Evolutionary conservation across 2,797 vertebrate species (phyloP).

Genomic region (Thunnus albacares): DNA sequence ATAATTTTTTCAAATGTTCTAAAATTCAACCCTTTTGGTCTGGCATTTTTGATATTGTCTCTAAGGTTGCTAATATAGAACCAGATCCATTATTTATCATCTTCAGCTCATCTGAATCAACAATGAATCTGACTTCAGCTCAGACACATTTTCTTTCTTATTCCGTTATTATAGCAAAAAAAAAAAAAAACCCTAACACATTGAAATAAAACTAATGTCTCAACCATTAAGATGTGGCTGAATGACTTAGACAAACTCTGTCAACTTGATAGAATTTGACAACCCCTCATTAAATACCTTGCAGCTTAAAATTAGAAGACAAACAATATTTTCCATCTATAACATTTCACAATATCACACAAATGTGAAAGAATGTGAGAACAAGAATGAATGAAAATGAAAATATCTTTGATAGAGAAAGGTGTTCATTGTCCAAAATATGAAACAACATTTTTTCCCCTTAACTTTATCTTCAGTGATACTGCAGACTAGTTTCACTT

Average conservation of each 20-base stretch:
- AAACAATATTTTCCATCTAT: not conserved
- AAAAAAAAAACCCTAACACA: not conserved
- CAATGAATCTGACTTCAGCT: not conserved
- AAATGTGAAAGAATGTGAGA: not conserved
- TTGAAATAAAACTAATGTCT: not conserved
- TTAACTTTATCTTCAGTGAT: not conserved
- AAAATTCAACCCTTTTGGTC: not conserved
- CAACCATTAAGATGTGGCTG: not conserved
- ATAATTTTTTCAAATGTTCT: too few relatives aligned
- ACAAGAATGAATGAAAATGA: too few relatives aligned
- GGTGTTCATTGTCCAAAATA: too few relatives aligned
- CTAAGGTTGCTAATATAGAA: conserved; percentile 13
- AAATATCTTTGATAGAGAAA: too few relatives aligned
- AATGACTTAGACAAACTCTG: not conserved
- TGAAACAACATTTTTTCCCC: too few relatives aligned
- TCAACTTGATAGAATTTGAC: not conserved
- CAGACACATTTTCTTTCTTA: not conserved
- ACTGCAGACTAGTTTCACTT: conserved; percentile 36
- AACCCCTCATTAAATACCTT: not conserved
- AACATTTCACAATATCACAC: conserved; percentile 3
- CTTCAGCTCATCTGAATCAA: conserved; percentile 3
- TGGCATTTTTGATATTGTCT: not conserved
- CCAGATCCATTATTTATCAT: conserved; percentile 4
- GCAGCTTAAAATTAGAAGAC: not conserved
- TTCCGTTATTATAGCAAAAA: not conserved